Evolutionary conservation across 53 echinoderm and acorn worm genomes (phyloP).

Genomic region (Crossaster papposus): DNA sequence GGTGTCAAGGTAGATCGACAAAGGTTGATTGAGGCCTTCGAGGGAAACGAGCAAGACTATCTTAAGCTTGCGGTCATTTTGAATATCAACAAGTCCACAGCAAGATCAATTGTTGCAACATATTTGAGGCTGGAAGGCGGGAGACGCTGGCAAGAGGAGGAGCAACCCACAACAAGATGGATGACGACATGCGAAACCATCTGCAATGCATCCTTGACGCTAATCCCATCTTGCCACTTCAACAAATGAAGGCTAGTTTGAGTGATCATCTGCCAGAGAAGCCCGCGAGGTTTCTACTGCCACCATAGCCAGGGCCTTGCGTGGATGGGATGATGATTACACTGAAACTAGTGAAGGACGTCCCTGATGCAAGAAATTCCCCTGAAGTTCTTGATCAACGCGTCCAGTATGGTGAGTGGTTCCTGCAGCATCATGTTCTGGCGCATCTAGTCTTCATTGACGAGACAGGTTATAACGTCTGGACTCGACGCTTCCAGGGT

Average conservation of each 20-base stretch:
- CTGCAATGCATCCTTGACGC: slow-evolving; percentile 29
- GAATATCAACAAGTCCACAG: slow-evolving; percentile 20
- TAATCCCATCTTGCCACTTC: slow-evolving; percentile 52
- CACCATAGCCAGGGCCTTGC: slow-evolving; percentile 52
- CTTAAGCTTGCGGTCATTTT: slow-evolving; percentile 23
- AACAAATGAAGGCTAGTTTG: slow-evolving; percentile 51
- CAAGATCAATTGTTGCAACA: slow-evolving; percentile 32
- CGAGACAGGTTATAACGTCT: slow-evolving; percentile 58
- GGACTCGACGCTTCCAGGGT: slow-evolving; percentile 50
- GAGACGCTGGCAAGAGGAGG: slow-evolving; percentile 47
- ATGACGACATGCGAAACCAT: slow-evolving; percentile 58
- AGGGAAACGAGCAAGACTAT: slow-evolving; percentile 15
- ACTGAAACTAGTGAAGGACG: slow-evolving; percentile 42
- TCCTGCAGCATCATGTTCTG: slow-evolving; percentile 24
- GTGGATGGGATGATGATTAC: slow-evolving; percentile 54
- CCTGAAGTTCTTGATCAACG: slow-evolving; percentile 36
- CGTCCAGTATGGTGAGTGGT: slow-evolving; percentile 51
- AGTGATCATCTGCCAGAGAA: slow-evolving; percentile 38
- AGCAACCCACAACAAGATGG: slow-evolving; percentile 39
- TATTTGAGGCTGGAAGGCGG: slow-evolving; percentile 45
- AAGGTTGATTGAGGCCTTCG: slow-evolving; percentile 29
- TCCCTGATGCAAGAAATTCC: slow-evolving; percentile 22
- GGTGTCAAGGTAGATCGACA: slow-evolving; percentile 35
- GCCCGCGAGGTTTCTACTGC: slow-evolving; percentile 16
- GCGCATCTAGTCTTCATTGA: slow-evolving; percentile 56